These are phyloP conservation scores for Saccopteryx leptura DNA, from an alignment of 2,113 vertebrate genomes.

Conservation along the genomic window DNA sequence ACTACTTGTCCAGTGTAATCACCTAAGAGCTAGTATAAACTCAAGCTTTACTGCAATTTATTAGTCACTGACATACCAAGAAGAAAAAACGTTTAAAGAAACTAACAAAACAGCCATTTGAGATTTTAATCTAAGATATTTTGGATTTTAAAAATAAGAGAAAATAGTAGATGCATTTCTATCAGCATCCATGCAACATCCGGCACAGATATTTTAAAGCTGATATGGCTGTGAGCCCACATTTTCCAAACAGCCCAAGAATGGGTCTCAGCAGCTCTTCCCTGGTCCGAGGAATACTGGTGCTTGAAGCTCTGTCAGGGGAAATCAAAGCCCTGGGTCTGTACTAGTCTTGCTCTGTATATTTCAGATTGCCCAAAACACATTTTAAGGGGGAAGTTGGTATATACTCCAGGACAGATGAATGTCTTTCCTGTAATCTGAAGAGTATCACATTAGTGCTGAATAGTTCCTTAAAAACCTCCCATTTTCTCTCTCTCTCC, in stretches of 20 bases:
- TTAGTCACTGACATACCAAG: constrained; percentile 84
- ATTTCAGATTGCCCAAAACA: not conserved
- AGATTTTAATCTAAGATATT: constrained; percentile 68
- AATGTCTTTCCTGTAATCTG: not conserved
- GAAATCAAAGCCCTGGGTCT: not conserved
- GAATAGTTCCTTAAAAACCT: not conserved
- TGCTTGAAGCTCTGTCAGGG: not conserved
- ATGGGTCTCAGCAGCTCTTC: not conserved
- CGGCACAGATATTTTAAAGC: constrained; percentile 17
- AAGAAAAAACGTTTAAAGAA: constrained; percentile 70
- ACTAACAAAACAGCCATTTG: constrained; percentile 52
- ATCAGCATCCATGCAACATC: not conserved
- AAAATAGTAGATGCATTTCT: not conserved
- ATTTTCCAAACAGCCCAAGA: not conserved
- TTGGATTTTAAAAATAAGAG: constrained; percentile 23
- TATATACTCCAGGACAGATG: not conserved
- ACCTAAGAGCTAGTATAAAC: constrained; percentile 85
- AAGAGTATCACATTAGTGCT: not conserved
- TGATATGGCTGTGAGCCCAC: not conserved
- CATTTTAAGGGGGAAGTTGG: not conserved
- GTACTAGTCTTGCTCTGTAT: constrained; percentile 4
- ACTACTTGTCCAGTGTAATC: constrained; percentile 87
- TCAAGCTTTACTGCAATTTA: constrained; percentile 86
- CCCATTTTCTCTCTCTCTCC: not conserved
- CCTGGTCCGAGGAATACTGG: not conserved